A percentile compares a stretch with the other conserved stretches of the same genome.
phyloP scores from a whole-genome alignment of 2,888 invertebrate species.

The Drosophila suboccidentalis region DNA sequence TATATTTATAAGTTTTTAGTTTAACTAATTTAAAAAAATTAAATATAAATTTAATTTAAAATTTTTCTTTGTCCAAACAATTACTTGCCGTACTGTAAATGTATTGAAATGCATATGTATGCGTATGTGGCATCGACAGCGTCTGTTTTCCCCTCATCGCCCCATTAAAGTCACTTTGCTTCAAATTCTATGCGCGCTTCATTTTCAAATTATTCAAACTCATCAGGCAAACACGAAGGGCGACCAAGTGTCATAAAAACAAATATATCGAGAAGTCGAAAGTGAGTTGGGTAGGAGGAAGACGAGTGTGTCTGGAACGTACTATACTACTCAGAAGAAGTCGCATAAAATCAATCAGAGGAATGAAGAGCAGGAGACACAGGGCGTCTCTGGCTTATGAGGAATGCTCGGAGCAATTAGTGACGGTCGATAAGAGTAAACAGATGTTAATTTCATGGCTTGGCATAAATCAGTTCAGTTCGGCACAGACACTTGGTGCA shows the following conservation, averaged over 20 bases:
- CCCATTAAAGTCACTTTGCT: constrained; percentile 42
- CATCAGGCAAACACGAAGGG: constrained; percentile 32
- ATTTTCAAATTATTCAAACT: constrained; percentile 64
- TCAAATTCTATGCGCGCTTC: constrained; percentile 62
- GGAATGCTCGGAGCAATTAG: constrained; percentile 70
- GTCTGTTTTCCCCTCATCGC: constrained; percentile 9
- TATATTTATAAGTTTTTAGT: no score
- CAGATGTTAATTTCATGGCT: constrained; percentile 69
- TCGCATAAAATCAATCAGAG: constrained; percentile 78
- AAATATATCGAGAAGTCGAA: constrained; percentile 40
- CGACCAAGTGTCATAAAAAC: constrained; percentile 71
- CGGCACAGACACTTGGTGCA: constrained; percentile 2
- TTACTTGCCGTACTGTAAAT: not conserved
- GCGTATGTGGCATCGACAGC: constrained; percentile 10
- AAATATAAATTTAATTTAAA: no score
- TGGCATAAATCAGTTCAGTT: constrained; percentile 67
- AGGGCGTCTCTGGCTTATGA: constrained; percentile 22
- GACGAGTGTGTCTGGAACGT: constrained; percentile 44
- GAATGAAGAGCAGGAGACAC: constrained; percentile 33
- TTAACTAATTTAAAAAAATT: no score
- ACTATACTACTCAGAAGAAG: constrained; percentile 61
- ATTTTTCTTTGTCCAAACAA: not conserved
- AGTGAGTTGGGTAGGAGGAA: constrained; percentile 1
- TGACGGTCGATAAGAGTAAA: constrained; percentile 64
- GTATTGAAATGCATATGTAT: constrained; percentile 1